Conservation (phyloP, 2,888 invertebrate species). For the Rotaria socialis region DNA sequence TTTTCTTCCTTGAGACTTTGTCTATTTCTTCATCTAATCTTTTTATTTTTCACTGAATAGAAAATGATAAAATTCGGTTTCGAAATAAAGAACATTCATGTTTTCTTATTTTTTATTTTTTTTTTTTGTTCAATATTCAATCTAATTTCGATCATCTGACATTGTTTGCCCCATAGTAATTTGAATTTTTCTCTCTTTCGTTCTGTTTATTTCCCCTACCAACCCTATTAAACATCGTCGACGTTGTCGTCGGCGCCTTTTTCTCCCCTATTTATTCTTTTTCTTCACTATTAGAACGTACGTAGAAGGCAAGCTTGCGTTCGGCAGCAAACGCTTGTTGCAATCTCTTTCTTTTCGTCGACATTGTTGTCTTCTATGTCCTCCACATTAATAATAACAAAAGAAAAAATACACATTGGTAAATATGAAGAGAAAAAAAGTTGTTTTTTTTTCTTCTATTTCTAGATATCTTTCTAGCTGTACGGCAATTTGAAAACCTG, state of each 20-base stretch:
- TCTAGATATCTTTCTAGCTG: background rate
- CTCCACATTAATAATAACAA: background rate
- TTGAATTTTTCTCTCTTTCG: background rate
- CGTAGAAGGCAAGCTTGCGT: constrained; percentile 9
- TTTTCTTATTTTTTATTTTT: no score
- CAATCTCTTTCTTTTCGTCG: constrained; percentile 20
- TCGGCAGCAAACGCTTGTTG: constrained; percentile 7
- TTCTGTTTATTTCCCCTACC: background rate
- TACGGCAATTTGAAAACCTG: background rate
- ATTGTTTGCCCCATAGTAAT: background rate
- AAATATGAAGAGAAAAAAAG: background rate
- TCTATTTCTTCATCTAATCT: no score
- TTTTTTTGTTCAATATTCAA: background rate
- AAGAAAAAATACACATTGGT: constrained; percentile 16
- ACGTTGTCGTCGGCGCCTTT: background rate
- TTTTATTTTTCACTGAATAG: no score
- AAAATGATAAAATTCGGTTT: no score
- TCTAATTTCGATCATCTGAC: background rate
- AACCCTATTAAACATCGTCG: background rate
- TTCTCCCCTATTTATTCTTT: constrained; percentile 17
- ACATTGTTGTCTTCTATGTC: constrained; percentile 28
- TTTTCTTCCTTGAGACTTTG: no score
- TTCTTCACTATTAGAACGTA: background rate
- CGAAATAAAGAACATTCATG: no score
- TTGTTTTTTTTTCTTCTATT: background rate